Evolutionary conservation across 2,113 vertebrate genomes (phyloP), one percentile per base, ranked within the genome.

Genomic region (Camelus dromedarius): DNA sequence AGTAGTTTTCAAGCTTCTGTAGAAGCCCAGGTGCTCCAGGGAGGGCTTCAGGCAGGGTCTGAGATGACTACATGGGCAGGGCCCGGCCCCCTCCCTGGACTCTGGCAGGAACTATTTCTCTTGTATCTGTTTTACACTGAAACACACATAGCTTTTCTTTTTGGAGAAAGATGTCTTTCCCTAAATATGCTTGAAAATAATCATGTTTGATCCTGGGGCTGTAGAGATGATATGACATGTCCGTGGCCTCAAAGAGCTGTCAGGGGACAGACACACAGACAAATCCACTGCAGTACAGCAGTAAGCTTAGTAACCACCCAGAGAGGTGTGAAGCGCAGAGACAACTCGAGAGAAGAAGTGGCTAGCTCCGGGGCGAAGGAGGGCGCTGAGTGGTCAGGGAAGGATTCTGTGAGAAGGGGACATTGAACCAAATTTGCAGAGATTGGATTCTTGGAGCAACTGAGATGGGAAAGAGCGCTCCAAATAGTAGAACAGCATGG

Each of bases 71-170:
- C 62, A 22, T 5, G 73, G 28, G 38, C 38, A 60, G 12, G 48
- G 69, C 26, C 35, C 28, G 5, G 13, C 0, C 66, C 2, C 24
- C 24, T 20, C 12, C 8, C 46, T 18, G 0, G 9, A 10, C 50
- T 89, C 66, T 69, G 28, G 24, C 16, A 66, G 83, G 69, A 84
- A n/a, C 8, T 54, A 30, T 14, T 62, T 77, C 86, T 66, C 67
- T 95, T 58, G 10, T 67, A 15, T n/a, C 73, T 94, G n/a, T 48
- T 97, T 77, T 77, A 60, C 83, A 32, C 28, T 50, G 66, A 81
- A 54, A 82, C 32, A 24, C 6, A 35, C 35, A 67, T 12, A 14
- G 22, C 46, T 64, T 72, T 87, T 81, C 62, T 93, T 93, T 93
- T 76, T n/a, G 54, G 70, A 88, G 52, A 80, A 89, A 77, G 95